These are phyloP conservation scores for Macaca nemestrina DNA, from an alignment of 2,113 vertebrate species.

Conservation along the genomic window DNA sequence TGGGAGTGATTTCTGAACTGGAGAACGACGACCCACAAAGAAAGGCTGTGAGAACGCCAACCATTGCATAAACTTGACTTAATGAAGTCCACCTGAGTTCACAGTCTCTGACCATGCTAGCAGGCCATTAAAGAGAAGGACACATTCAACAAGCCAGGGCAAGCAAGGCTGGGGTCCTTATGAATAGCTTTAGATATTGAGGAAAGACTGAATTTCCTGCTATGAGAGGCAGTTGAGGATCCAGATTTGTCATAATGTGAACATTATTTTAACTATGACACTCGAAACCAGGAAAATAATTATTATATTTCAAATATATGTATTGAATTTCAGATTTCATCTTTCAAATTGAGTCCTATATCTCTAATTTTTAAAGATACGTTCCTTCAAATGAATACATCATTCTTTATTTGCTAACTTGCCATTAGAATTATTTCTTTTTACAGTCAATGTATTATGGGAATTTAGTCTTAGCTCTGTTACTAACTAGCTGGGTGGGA, in stretches of 20 bases:
- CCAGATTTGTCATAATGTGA: neutral
- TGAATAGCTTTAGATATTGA: too few species aligned
- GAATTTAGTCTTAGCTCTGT: neutral
- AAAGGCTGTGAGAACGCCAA: neutral
- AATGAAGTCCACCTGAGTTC: neutral
- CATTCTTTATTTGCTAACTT: neutral
- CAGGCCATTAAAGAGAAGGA: neutral
- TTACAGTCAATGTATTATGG: neutral
- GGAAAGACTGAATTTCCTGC: neutral
- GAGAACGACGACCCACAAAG: neutral
- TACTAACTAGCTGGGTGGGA: neutral
- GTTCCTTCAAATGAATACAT: neutral
- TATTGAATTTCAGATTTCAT: constrained; percentile 9
- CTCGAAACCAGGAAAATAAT: neutral
- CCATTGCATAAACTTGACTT: neutral
- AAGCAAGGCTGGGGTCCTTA: neutral
- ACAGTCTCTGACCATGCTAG: neutral
- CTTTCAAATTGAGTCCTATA: neutral
- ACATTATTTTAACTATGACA: neutral
- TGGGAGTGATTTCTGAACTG: neutral
- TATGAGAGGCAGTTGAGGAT: neutral
- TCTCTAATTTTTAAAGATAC: neutral
- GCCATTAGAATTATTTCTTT: neutral
- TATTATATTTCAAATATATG: neutral
- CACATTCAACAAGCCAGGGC: neutral